Percentiles rank a stretch among this genome's conserved stretches.
phyloP scores from a whole-genome alignment of 2,113 vertebrate species.

The Bettongia penicillata region DNA sequence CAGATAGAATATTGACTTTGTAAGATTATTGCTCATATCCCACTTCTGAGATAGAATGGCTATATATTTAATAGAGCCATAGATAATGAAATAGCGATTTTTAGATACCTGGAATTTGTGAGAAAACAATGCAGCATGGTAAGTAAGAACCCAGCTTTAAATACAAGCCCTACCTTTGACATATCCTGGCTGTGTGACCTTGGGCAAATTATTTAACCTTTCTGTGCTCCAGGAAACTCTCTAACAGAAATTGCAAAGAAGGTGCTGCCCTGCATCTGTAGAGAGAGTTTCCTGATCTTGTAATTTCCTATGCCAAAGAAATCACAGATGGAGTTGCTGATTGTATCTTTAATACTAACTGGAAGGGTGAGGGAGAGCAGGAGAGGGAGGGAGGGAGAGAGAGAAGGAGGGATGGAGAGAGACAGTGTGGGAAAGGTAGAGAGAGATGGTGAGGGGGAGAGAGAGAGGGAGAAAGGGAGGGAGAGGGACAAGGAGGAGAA shows the following conservation, averaged over 20 bases:
- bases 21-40: background rate
- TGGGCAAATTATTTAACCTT: background rate
- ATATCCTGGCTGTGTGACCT: background rate
- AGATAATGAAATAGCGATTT: background rate
- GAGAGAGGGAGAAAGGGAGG: too few relatives aligned
- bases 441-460: too few relatives aligned
- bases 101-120: background rate
- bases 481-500: too few relatives aligned
- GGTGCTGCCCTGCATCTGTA: background rate
- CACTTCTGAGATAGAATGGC: background rate
- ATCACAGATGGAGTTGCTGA: background rate
- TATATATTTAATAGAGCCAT: background rate
- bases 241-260: background rate
- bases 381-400: too few relatives aligned
- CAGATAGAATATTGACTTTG: background rate
- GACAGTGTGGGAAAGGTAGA: too few relatives aligned
- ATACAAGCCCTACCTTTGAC: background rate
- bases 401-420: too few relatives aligned
- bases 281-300: background rate
- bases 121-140: background rate
- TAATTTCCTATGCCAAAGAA: background rate
- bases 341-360: background rate
- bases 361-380: accelerated
- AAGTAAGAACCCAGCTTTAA: background rate
- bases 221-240: background rate